Evolutionary conservation across 2,888 invertebrate species (phyloP).

Genomic region (Orthosia incerta): DNA sequence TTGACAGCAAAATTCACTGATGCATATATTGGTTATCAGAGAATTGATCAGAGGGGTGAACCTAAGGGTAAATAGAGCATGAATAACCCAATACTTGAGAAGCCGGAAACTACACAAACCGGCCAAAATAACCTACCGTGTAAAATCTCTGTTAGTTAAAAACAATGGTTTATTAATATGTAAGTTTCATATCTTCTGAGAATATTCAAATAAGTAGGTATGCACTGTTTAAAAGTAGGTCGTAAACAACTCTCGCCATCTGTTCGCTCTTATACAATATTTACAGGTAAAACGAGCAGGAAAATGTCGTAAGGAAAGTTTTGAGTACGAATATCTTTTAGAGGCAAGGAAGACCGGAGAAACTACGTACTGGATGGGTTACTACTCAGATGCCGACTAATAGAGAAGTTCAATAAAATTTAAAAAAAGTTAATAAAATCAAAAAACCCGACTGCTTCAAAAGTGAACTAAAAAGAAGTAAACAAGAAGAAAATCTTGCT

Average conservation of each 20-base stretch:
- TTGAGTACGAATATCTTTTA: too few relatives aligned
- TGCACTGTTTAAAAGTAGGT: conserved; percentile 25
- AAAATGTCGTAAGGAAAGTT: too few relatives aligned
- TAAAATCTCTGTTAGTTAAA: conserved; percentile 5
- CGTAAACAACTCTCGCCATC: conserved; percentile 15
- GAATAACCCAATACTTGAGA: neutral
- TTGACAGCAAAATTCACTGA: neutral
- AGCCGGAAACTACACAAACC: neutral
- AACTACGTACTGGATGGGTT: too few relatives aligned
- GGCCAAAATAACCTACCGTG: neutral
- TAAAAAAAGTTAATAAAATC: too few relatives aligned
- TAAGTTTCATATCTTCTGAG: conserved; percentile 34
- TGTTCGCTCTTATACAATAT: conserved; percentile 4
- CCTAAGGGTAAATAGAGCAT: neutral
- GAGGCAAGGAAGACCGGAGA: too few relatives aligned
- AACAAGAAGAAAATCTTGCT: too few relatives aligned
- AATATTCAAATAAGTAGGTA: conserved; percentile 45
- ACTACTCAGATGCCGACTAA: too few relatives aligned
- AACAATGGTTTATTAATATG: conserved; percentile 22
- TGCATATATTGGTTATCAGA: neutral
- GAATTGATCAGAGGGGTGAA: neutral
- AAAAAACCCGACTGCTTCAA: too few relatives aligned
- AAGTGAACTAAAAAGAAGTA: too few relatives aligned
- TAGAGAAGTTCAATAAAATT: too few relatives aligned
- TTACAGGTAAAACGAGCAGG: neutral